Evolutionary conservation across 1,140 invertebrate species (phyloP).

Genomic region (Plodia interpunctella): DNA sequence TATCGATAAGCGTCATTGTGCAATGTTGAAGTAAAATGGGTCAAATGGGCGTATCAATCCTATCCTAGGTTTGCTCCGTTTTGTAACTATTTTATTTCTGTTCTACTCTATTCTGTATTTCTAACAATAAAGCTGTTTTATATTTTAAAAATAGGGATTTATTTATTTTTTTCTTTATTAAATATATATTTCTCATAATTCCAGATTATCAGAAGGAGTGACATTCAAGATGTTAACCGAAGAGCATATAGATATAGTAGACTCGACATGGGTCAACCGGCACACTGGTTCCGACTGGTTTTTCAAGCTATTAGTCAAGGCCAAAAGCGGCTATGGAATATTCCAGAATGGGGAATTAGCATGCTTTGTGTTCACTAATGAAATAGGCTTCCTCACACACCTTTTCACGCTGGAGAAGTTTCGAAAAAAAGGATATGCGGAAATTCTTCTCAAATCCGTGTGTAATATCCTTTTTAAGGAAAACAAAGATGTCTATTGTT

Average conservation of each 20-base stretch:
- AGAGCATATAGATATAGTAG: conserved; percentile 17
- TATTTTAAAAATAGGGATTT: too few relatives aligned
- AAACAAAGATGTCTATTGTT: conserved; percentile 23
- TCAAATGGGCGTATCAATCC: too few relatives aligned
- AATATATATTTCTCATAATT: too few relatives aligned
- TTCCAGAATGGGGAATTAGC: conserved; percentile 26
- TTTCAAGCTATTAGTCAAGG: conserved; percentile 29
- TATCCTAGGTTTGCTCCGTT: too few relatives aligned
- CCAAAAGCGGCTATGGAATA: conserved; percentile 31
- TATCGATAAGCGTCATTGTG: too few relatives aligned
- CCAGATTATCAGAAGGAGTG: conserved; percentile 22
- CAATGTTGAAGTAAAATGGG: too few relatives aligned
- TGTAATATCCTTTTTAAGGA: conserved; percentile 25
- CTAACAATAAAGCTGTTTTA: too few relatives aligned
- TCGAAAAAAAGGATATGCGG: conserved; percentile 36
- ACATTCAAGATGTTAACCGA: conserved; percentile 18
- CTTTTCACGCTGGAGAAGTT: conserved; percentile 32
- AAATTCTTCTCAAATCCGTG: conserved; percentile 31
- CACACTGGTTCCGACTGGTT: conserved; percentile 26
- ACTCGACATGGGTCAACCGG: conserved; percentile 28
- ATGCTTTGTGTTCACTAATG: conserved; percentile 33
- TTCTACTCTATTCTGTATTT: too few relatives aligned
- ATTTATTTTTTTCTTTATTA: too few relatives aligned
- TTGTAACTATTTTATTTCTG: too few relatives aligned
- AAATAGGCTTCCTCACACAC: conserved; percentile 32